Percentiles rank a stretch among this genome's conserved stretches.
Evolutionary conservation across 2,797 vertebrate species (phyloP).

Genomic region (Zenarchopterus dispar): DNA sequence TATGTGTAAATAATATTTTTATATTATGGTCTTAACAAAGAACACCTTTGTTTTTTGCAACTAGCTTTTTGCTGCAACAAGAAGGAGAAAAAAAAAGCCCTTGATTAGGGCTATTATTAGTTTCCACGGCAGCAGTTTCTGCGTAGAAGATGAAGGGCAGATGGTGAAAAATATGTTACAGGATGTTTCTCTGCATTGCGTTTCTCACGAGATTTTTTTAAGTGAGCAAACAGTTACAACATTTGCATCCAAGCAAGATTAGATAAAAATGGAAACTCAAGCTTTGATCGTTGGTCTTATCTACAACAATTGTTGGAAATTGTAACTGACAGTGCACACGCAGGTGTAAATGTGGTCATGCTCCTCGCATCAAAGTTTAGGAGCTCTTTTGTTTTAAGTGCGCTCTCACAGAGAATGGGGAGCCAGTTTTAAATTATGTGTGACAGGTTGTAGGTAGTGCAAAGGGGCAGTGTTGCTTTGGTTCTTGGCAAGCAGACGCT

Average conservation of each 20-base stretch:
- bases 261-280: conserved; percentile 19
- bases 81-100: not conserved
- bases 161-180: conserved; percentile 35
- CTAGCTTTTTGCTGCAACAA: not conserved
- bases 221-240: conserved; percentile 20
- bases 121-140: not conserved
- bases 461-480: conserved; percentile 30
- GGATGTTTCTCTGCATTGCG: conserved; percentile 37
- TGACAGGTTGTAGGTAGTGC: conserved; percentile 59
- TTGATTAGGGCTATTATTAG: not conserved
- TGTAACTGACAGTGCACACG: not conserved
- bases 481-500: conserved; percentile 50
- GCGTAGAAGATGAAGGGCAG: conserved; percentile 30
- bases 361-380: not conserved
- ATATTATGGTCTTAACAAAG: conserved; percentile 21
- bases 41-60: conserved; percentile 2
- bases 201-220: not conserved
- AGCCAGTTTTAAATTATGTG: conserved; percentile 22
- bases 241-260: conserved; percentile 28
- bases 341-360: not conserved
- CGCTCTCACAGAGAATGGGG: conserved; percentile 44
- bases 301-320: conserved; percentile 15
- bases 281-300: conserved; percentile 18
- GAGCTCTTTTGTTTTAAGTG: conserved; percentile 13
- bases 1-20: conserved; percentile 2